A percentile compares a stretch with the other conserved stretches of the same genome.
These are phyloP conservation scores for Lycocorax pyrrhopterus DNA, from an alignment of 2,113 vertebrate species.

Conservation along the genomic window DNA sequence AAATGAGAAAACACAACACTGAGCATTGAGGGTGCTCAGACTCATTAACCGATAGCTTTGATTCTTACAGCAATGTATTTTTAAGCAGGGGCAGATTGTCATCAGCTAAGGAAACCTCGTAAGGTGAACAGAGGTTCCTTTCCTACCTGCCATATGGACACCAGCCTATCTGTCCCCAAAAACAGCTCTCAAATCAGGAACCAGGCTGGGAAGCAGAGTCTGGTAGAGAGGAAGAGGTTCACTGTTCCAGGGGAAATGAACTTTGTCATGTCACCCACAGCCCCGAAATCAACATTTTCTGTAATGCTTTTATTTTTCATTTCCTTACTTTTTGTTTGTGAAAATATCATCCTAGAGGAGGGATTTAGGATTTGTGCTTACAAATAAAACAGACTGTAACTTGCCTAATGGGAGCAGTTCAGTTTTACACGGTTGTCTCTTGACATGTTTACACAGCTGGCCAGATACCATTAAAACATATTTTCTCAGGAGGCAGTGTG, in stretches of 20 bases:
- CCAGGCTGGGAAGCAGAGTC: background rate
- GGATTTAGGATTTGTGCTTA: background rate
- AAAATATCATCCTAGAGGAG: background rate
- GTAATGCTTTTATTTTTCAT: background rate
- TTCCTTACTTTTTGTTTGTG: background rate
- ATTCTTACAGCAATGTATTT: background rate
- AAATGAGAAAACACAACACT: background rate
- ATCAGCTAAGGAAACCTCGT: fast-evolving
- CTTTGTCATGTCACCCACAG: background rate
- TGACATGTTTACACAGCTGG: slow-evolving; percentile 64
- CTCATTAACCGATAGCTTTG: background rate
- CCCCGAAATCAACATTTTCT: background rate
- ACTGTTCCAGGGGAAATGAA: background rate
- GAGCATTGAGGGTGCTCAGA: background rate
- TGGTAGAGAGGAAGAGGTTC: background rate
- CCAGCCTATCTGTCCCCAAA: background rate
- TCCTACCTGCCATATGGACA: background rate
- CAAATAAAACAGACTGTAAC: slow-evolving; percentile 40
- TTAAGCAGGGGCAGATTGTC: background rate
- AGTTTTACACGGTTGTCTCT: background rate
- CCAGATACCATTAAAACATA: slow-evolving; percentile 17
- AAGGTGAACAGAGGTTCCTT: background rate
- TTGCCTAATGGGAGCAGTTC: slow-evolving; percentile 28
- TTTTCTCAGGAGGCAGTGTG: slow-evolving; percentile 56
- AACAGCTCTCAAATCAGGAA: background rate